Evolutionary conservation across 1,140 invertebrate species (phyloP).

Genomic region (Brachionus rotundiformis): DNA sequence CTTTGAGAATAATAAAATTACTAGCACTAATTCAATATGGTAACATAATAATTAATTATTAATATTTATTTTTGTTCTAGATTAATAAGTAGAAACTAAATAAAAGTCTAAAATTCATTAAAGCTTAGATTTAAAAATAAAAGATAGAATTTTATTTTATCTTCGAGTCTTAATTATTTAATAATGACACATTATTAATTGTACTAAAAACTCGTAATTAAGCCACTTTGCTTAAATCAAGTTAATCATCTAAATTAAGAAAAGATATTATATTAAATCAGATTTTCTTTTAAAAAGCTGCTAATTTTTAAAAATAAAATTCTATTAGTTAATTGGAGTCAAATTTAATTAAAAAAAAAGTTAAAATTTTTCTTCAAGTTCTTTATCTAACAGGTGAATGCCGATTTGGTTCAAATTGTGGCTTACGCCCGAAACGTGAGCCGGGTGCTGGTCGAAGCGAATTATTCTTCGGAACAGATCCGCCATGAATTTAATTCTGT

Average conservation of each 20-base stretch:
- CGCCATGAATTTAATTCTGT: constrained; percentile 31
- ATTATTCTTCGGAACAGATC: constrained; percentile 23
- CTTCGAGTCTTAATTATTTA: no score
- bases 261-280: background rate
- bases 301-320: constrained; percentile 30
- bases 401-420: constrained; percentile 33
- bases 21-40: no score
- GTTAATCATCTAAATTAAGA: no score
- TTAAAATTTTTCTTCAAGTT: constrained; percentile 17
- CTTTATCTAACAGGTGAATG: background rate
- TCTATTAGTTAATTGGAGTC: background rate
- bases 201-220: background rate
- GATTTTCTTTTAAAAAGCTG: constrained; percentile 20
- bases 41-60: no score
- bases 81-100: no score
- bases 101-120: no score
- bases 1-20: no score
- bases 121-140: no score
- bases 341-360: no score
- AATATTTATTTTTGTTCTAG: no score
- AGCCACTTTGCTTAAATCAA: background rate
- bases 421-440: background rate
- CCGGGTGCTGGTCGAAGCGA: constrained; percentile 16
- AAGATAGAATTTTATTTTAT: no score
- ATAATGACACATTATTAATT: no score